Conservation (phyloP, 2,888 invertebrate genomes). For the Lottia gigantea region DNA sequence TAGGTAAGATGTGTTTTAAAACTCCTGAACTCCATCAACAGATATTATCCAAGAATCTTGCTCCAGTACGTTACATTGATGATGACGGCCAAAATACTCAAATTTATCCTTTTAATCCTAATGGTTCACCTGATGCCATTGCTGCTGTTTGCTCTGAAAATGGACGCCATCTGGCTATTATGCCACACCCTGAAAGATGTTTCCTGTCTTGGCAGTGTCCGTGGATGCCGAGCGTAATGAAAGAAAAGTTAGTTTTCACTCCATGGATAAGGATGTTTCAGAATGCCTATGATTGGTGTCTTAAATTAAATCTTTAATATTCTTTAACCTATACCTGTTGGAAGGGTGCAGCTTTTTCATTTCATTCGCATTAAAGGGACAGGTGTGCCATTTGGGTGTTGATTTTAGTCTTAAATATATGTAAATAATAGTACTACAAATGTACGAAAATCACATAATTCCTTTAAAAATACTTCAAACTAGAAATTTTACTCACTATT, state of each 20-base stretch:
- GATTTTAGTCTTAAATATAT: no score
- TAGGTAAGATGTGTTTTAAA: slow-evolving; percentile 71
- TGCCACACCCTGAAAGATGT: slow-evolving; percentile 98
- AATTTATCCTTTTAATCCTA: slow-evolving; percentile 91
- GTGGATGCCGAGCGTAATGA: slow-evolving; percentile 60
- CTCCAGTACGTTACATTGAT: slow-evolving; percentile 86
- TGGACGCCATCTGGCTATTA: slow-evolving; percentile 95
- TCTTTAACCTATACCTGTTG: no score
- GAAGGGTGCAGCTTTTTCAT: no score
- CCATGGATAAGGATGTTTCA: slow-evolving; percentile 94
- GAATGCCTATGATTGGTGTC: slow-evolving; percentile 77
- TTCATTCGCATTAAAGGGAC: no score
- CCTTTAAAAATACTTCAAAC: no score
- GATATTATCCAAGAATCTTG: slow-evolving; percentile 72
- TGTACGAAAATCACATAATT: no score
- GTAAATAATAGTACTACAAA: no score
- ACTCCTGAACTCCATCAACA: slow-evolving; percentile 57
- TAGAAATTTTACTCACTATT: no score
- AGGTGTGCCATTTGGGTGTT: no score
- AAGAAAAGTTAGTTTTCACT: slow-evolving; percentile 71
- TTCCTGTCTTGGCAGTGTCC: slow-evolving; percentile 89
- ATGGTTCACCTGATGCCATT: slow-evolving; percentile 76
- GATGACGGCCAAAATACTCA: slow-evolving; percentile 76
- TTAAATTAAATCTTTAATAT: slow-evolving; percentile 12
- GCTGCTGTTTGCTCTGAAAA: slow-evolving; percentile 90